Evolutionary conservation across 2,888 invertebrate species (phyloP).

Genomic region (Cotesia congregata): DNA sequence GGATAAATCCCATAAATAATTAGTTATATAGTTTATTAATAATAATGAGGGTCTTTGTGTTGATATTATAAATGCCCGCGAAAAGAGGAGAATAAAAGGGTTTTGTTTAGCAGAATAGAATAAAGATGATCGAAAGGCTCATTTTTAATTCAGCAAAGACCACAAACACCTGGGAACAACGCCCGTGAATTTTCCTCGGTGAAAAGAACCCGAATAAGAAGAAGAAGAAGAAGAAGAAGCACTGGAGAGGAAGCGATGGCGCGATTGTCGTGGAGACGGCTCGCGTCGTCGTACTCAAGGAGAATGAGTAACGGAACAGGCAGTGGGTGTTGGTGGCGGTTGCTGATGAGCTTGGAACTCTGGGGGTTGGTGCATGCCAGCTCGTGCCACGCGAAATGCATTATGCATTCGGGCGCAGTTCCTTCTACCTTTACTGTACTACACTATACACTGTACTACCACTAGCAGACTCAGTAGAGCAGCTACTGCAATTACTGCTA

Average conservation of each 20-base stretch:
- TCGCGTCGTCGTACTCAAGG: conserved; percentile 20
- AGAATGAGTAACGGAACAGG: conserved; percentile 37
- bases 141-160: conserved; percentile 41
- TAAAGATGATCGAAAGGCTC: conserved; percentile 33
- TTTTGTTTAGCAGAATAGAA: conserved; percentile 8
- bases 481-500: conserved; percentile 20
- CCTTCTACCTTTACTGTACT: conserved; percentile 49
- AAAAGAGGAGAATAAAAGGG: neutral
- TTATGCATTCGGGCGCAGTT: conserved; percentile 61
- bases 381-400: conserved; percentile 58
- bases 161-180: conserved; percentile 39
- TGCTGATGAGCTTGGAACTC: conserved; percentile 48
- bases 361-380: conserved; percentile 37
- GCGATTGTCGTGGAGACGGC: conserved; percentile 35
- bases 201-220: conserved; percentile 8
- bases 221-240: neutral
- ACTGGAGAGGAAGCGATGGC: conserved; percentile 3
- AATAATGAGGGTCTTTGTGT: neutral
- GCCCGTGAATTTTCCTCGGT: conserved; percentile 35
- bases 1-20: neutral
- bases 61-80: neutral
- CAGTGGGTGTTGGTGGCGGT: conserved; percentile 44
- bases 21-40: neutral
- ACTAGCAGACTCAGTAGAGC: conserved; percentile 17
- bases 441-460: conserved; percentile 22